These are phyloP conservation scores for Apteryx owenii DNA, from an alignment of 2,113 vertebrate genomes.

Conservation along the genomic window DNA sequence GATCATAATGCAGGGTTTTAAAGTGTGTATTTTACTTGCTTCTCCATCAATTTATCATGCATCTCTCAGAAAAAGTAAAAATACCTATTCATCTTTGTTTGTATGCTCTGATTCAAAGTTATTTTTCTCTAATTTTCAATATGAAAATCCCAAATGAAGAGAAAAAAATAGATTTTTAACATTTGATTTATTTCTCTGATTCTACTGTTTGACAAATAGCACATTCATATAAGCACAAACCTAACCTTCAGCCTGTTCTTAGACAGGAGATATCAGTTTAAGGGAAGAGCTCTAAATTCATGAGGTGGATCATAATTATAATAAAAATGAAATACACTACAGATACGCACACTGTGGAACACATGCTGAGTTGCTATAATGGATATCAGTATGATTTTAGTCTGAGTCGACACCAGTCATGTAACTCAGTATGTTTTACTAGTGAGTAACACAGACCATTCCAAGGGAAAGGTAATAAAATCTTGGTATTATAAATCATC, in stretches of 20 bases:
- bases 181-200: background rate
- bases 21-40: background rate
- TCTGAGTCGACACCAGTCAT: background rate
- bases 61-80: background rate
- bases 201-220: background rate
- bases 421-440: background rate
- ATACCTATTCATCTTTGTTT: background rate
- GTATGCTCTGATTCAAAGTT: background rate
- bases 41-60: background rate
- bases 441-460: background rate
- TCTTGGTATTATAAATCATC: background rate
- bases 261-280: background rate
- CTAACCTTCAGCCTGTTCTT: background rate
- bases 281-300: background rate
- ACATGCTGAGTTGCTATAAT: background rate
- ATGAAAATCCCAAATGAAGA: background rate
- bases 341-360: background rate
- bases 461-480: background rate
- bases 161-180: background rate
- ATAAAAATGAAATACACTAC: background rate
- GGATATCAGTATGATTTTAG: background rate
- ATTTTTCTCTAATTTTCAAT: background rate
- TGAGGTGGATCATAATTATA: background rate
- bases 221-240: background rate
- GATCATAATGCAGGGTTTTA: background rate